Conservation (phyloP, 2,888 invertebrate genomes). For the Callosobruchus maculatus region DNA sequence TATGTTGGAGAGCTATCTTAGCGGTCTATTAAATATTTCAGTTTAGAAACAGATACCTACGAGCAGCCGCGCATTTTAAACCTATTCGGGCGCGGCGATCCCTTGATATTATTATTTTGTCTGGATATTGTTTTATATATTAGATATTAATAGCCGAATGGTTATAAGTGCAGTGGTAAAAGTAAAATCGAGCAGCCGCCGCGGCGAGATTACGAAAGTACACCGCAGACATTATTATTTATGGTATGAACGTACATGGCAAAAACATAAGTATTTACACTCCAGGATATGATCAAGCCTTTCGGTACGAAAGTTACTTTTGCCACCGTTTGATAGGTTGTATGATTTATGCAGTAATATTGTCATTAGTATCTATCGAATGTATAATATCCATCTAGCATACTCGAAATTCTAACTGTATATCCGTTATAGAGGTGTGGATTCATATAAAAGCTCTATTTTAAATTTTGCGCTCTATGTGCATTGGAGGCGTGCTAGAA, state of each 20-base stretch:
- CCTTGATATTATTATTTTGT: not conserved
- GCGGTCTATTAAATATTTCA: not conserved
- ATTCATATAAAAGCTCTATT: no score
- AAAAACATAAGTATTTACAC: not conserved
- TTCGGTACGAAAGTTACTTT: not conserved
- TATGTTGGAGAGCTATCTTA: not conserved
- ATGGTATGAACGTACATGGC: not conserved
- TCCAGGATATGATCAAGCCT: not conserved
- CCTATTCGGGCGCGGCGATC: not conserved
- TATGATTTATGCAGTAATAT: not conserved
- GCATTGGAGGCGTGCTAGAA: no score
- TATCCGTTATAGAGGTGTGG: no score
- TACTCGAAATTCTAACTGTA: no score
- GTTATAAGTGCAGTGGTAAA: not conserved
- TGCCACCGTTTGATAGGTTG: not conserved
- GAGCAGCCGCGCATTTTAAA: not conserved
- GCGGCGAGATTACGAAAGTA: not conserved
- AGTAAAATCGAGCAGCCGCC: not conserved
- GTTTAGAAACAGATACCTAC: not conserved
- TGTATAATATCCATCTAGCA: no score
- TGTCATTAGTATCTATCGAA: not conserved
- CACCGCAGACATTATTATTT: not conserved
- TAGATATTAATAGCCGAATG: not conserved
- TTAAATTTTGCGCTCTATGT: no score
- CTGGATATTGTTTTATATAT: not conserved